These are phyloP conservation scores for Loris lydekkerianus DNA, from an alignment of 2,797 vertebrate genomes.

Conservation along the genomic window DNA sequence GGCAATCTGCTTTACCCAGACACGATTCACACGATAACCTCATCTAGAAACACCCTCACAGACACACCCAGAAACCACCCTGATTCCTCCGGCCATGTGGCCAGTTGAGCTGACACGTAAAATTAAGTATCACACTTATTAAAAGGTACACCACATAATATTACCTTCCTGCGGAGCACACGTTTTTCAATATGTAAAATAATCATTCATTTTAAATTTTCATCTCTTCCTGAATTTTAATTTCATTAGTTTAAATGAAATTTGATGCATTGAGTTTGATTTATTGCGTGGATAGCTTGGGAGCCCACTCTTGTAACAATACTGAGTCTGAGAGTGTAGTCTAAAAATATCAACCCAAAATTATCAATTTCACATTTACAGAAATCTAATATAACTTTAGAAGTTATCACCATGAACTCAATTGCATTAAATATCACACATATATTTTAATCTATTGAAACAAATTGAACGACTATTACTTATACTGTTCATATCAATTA, in stretches of 20 bases:
- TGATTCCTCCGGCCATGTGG: background rate
- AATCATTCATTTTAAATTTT: constrained; percentile 21
- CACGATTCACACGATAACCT: background rate
- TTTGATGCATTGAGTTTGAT: background rate
- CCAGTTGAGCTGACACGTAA: background rate
- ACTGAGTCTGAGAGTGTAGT: background rate
- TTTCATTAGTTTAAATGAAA: constrained; percentile 2
- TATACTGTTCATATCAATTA: background rate
- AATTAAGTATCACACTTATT: background rate
- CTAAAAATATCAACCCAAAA: constrained; percentile 4
- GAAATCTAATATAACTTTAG: constrained; percentile 31
- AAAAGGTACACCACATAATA: background rate
- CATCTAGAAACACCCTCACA: background rate
- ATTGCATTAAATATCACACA: background rate
- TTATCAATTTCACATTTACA: background rate
- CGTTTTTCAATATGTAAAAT: constrained; percentile 18
- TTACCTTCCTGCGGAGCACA: background rate
- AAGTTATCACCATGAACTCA: background rate
- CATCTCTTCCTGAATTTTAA: constrained; percentile 2
- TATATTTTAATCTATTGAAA: constrained; percentile 2
- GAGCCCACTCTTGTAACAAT: background rate
- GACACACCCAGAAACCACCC: background rate
- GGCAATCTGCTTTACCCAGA: background rate
- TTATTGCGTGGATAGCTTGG: background rate
- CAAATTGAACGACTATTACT: constrained; percentile 6